Evolutionary conservation across 2,797 vertebrate genomes (phyloP).

Genomic region (Sebastes itinus): DNA sequence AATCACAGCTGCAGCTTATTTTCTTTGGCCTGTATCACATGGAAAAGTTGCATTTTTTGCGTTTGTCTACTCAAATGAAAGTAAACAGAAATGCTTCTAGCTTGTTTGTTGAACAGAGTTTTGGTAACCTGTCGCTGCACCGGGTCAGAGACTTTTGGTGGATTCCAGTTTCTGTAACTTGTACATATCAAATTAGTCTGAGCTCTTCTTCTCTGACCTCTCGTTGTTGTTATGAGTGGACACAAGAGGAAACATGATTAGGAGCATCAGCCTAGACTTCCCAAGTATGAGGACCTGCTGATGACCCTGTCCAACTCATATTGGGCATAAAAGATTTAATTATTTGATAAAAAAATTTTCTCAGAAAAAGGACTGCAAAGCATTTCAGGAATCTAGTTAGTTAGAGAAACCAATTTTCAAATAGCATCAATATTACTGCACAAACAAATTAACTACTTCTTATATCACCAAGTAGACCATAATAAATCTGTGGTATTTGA

Average conservation of each 20-base stretch:
- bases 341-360: not conserved
- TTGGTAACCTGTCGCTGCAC: not conserved
- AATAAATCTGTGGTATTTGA: not conserved
- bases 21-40: not conserved
- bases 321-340: not conserved
- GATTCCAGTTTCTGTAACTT: not conserved
- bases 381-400: not conserved
- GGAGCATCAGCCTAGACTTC: not conserved
- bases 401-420: not conserved
- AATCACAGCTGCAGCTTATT: constrained; percentile 24
- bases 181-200: not conserved
- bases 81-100: not conserved
- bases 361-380: not conserved
- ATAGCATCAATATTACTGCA: not conserved
- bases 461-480: not conserved
- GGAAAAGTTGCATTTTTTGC: not conserved
- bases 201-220: not conserved
- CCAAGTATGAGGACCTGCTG: not conserved
- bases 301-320: not conserved
- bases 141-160: not conserved
- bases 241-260: not conserved
- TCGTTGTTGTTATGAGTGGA: not conserved
- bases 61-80: not conserved
- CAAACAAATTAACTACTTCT: not conserved
- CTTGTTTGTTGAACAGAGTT: not conserved